Evolutionary conservation across 2,113 vertebrate species (phyloP).

Genomic region (Hippotragus niger): DNA sequence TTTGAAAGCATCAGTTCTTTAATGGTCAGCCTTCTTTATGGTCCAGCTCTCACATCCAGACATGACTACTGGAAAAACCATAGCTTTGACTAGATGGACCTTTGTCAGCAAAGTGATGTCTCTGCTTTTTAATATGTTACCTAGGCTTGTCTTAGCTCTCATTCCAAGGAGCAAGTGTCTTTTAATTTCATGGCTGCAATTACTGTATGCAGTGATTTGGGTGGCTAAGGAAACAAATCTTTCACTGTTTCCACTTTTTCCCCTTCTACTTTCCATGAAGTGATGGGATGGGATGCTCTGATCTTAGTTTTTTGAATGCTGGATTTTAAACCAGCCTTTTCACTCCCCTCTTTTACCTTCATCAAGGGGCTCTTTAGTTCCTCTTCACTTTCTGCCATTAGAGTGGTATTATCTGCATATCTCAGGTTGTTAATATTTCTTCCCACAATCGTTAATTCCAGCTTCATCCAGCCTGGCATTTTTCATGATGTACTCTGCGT

Average conservation of each 20-base stretch:
- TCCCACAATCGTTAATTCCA: background rate
- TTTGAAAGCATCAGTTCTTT: background rate
- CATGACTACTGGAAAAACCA: background rate
- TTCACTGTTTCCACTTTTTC: background rate
- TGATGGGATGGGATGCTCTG: background rate
- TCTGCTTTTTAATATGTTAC: background rate
- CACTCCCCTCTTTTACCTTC: background rate
- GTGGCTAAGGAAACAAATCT: background rate
- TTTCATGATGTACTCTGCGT: accelerated
- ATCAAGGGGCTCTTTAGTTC: background rate
- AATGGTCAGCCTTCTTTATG: background rate
- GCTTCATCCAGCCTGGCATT: background rate
- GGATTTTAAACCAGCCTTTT: background rate
- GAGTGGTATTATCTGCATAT: background rate
- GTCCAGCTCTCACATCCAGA: background rate
- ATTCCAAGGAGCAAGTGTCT: background rate
- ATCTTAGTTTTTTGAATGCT: background rate
- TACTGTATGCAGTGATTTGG: background rate
- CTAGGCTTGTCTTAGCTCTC: background rate
- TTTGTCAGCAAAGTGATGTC: background rate
- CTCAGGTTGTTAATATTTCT: background rate
- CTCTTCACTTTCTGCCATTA: background rate
- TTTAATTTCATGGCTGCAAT: background rate
- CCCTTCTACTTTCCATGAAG: background rate
- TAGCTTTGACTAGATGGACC: background rate